These are phyloP conservation scores for Mesorhabditis belari DNA, from an alignment of 2,888 invertebrate genomes.

Conservation along the genomic window DNA sequence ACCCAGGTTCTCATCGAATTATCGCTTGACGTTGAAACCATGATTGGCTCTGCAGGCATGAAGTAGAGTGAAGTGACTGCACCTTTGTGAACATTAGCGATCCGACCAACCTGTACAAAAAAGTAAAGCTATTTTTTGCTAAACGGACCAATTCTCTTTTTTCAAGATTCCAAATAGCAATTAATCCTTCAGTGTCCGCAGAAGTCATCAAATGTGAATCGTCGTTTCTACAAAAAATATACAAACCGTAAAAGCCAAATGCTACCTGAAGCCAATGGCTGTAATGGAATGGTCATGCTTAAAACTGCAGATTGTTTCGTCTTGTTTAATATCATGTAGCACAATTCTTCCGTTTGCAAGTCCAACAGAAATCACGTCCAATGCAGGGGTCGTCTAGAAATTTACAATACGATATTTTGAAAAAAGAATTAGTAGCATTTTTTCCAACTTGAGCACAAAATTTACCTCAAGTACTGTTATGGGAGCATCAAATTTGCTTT, in stretches of 20 bases:
- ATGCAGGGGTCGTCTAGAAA: slow-evolving; percentile 77
- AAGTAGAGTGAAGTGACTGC: slow-evolving; percentile 74
- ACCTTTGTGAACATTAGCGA: slow-evolving; percentile 70
- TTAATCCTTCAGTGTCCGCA: slow-evolving; percentile 64
- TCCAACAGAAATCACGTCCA: slow-evolving; percentile 84
- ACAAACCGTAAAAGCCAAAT: background rate
- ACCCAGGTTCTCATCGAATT: slow-evolving; percentile 59
- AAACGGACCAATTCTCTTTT: slow-evolving; percentile 60
- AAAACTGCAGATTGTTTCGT: slow-evolving; percentile 72
- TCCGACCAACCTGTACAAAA: slow-evolving; percentile 68
- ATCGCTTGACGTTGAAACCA: slow-evolving; percentile 56
- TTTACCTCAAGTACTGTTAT: background rate
- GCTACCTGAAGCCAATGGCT: slow-evolving; percentile 40
- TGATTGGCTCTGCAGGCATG: slow-evolving; percentile 77
- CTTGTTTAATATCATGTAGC: slow-evolving; percentile 77
- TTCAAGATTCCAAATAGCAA: slow-evolving; percentile 84
- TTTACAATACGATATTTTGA: no score
- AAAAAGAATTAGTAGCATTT: no score
- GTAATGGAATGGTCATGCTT: slow-evolving; percentile 71
- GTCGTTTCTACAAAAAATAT: slow-evolving; percentile 42
- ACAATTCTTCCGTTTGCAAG: slow-evolving; percentile 74
- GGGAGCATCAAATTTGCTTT: slow-evolving; percentile 2
- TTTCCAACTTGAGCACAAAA: no score
- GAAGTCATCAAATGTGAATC: slow-evolving; percentile 40
- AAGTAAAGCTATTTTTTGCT: no score